phyloP scores from a whole-genome alignment of 2,888 invertebrate species.

The Bugula neritina region DNA sequence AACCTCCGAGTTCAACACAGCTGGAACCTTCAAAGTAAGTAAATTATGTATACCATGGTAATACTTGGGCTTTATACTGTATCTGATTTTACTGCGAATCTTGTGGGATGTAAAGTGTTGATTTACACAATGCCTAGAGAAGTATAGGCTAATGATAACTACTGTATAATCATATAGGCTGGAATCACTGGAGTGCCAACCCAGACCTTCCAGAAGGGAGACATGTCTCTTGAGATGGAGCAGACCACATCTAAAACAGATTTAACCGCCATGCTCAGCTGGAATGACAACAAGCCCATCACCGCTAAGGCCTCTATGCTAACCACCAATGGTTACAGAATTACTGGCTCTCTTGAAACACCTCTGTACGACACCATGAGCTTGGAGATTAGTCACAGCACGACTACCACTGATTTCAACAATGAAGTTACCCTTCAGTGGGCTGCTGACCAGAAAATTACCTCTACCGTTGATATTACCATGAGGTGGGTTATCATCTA shows the following conservation, averaged over 20 bases:
- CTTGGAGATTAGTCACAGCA: background rate
- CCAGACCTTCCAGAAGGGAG: background rate
- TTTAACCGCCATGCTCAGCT: background rate
- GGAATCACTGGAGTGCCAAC: slow-evolving; percentile 6
- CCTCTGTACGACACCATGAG: background rate
- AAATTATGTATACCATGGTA: background rate
- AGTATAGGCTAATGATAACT: no score
- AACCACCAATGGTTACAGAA: background rate
- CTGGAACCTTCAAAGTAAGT: background rate
- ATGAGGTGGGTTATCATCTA: slow-evolving; percentile 1
- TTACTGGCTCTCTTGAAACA: background rate
- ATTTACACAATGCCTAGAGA: no score
- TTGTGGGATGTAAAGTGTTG: no score
- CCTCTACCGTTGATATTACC: background rate
- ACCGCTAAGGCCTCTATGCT: background rate
- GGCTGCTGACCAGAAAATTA: slow-evolving; percentile 24
- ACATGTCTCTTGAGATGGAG: background rate
- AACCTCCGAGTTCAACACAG: background rate
- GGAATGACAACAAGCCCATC: background rate
- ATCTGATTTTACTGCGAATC: no score
- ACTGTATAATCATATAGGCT: no score
- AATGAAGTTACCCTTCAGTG: slow-evolving; percentile 21
- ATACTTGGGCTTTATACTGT: no score
- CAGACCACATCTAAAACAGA: background rate
- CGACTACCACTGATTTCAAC: background rate